These are phyloP conservation scores for Paralichthys olivaceus DNA, from an alignment of 2,113 vertebrate species.

Conservation along the genomic window DNA sequence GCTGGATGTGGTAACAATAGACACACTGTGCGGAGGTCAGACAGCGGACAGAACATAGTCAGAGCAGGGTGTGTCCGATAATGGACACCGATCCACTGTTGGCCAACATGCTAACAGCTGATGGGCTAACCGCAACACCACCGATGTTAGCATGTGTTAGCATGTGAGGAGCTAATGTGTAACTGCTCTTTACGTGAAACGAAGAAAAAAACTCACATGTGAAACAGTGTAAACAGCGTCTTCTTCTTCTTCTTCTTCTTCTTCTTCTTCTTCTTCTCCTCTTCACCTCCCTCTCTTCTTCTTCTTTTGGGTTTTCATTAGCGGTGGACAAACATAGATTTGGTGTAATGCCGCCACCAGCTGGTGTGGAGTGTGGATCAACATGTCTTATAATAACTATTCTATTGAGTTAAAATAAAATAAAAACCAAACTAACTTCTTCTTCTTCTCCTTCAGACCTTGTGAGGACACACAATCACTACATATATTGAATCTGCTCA, in stretches of 20 bases:
- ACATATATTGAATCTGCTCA: too few relatives aligned
- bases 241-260: not conserved
- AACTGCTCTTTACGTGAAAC: not conserved
- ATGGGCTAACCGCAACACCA: slow-evolving; percentile 5
- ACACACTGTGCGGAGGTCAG: not conserved
- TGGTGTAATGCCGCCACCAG: too few relatives aligned
- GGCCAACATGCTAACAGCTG: not conserved
- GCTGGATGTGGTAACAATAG: not conserved
- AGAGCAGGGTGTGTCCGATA: slow-evolving; percentile 42
- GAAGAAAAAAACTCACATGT: not conserved
- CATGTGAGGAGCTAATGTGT: not conserved
- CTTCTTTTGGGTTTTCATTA: too few relatives aligned
- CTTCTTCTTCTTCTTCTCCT: not conserved
- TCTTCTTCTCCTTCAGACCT: too few relatives aligned
- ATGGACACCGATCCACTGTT: slow-evolving; percentile 27
- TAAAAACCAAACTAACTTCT: too few relatives aligned
- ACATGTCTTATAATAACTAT: too few relatives aligned
- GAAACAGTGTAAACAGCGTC: not conserved
- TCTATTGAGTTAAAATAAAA: too few relatives aligned
- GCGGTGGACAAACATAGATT: too few relatives aligned
- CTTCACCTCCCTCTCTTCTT: too few relatives aligned
- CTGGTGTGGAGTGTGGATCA: too few relatives aligned
- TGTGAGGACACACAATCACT: too few relatives aligned
- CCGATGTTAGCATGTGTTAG: not conserved
- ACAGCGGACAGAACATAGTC: not conserved